phyloP scores from a whole-genome alignment of 2,113 vertebrate genomes.

The Protomyctophum bolini region DNA sequence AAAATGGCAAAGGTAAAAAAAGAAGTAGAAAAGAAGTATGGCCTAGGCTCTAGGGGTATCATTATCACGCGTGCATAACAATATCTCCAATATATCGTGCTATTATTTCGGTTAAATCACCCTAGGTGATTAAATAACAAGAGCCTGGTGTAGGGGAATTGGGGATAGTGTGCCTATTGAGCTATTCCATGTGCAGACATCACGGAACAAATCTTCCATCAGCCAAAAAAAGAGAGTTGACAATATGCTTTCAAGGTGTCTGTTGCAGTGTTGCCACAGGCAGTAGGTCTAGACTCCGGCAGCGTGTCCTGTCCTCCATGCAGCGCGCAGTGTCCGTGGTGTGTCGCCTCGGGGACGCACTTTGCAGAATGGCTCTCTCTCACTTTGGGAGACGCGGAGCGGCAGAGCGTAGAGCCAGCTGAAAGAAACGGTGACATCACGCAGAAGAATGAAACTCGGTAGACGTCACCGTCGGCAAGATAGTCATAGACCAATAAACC shows the following conservation, averaged over 20 bases:
- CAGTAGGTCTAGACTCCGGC: neutral
- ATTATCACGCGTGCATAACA: neutral
- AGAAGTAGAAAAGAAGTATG: neutral
- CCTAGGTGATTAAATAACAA: neutral
- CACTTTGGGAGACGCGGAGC: slow-evolving; percentile 30
- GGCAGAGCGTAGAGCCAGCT: slow-evolving; percentile 24
- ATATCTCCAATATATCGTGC: neutral
- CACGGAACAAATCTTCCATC: neutral
- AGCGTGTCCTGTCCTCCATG: neutral
- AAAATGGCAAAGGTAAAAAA: neutral
- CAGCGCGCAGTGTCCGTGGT: slow-evolving; percentile 48
- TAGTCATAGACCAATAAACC: slow-evolving; percentile 10
- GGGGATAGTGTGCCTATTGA: neutral
- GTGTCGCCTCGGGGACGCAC: slow-evolving; percentile 17
- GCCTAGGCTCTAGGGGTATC: slow-evolving; percentile 2
- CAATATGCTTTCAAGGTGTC: neutral
- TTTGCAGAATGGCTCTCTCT: slow-evolving; percentile 2
- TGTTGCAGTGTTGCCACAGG: neutral
- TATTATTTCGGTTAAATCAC: neutral
- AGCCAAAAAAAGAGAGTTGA: neutral
- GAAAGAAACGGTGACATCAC: neutral
- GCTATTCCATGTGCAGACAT: neutral
- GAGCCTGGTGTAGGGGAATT: neutral
- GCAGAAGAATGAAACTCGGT: slow-evolving; percentile 7
- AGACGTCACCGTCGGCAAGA: slow-evolving; percentile 14